Conservation (phyloP, 2,113 vertebrate species). For the Ciconia boyciana region DNA sequence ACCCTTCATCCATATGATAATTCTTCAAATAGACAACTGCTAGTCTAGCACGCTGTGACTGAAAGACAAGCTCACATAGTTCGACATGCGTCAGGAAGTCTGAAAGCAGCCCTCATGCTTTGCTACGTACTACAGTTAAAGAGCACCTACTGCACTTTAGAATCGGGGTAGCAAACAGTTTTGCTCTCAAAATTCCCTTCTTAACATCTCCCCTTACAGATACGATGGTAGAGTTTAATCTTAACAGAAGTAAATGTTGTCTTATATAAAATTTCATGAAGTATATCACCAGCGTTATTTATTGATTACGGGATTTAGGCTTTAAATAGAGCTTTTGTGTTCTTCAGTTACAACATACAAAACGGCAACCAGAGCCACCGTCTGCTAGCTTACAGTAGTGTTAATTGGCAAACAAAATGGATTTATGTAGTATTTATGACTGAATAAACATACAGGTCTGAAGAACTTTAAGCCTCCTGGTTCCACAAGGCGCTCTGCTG, state of each 20-base stretch:
- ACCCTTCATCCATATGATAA: fast-evolving
- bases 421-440: neutral
- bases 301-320: neutral
- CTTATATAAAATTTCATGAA: neutral
- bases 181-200: neutral
- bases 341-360: neutral
- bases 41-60: fast-evolving
- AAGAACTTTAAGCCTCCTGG: neutral
- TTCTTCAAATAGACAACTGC: neutral
- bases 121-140: neutral
- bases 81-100: neutral
- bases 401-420: neutral
- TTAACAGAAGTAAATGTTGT: neutral
- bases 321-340: neutral
- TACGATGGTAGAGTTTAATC: neutral
- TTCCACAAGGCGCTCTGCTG: neutral
- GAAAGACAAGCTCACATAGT: neutral
- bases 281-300: neutral
- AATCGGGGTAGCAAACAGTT: neutral
- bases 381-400: neutral
- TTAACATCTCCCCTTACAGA: neutral
- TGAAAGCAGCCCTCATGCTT: neutral
- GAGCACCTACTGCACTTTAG: neutral
- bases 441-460: neutral
- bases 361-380: neutral